phyloP scores from a whole-genome alignment of 2,888 invertebrate genomes.

The Lasioglossum oenotherae region DNA sequence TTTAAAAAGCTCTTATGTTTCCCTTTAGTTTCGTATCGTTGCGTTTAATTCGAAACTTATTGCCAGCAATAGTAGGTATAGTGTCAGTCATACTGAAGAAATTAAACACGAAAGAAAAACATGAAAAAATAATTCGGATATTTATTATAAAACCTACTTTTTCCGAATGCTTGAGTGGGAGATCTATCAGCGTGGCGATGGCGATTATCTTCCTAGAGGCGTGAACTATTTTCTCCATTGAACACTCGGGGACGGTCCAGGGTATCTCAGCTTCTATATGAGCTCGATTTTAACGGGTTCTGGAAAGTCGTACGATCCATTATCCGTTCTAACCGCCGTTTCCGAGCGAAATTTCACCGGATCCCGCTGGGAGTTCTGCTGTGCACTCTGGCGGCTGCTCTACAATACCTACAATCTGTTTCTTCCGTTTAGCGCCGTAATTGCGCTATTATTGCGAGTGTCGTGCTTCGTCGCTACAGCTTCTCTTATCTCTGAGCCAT shows the following conservation, averaged over 20 bases:
- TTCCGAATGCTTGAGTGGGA: background rate
- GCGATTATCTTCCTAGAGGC: conserved; percentile 34
- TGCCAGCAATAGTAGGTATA: no score
- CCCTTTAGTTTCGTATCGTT: no score
- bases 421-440: conserved; percentile 71
- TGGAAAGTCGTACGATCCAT: conserved; percentile 61
- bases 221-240: conserved; percentile 49
- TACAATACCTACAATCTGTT: conserved; percentile 70
- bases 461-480: conserved; percentile 28
- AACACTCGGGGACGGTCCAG: conserved; percentile 16
- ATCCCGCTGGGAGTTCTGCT: conserved; percentile 49
- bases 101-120: background rate
- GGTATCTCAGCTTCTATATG: conserved; percentile 12
- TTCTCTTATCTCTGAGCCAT: conserved; percentile 56
- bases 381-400: conserved; percentile 50
- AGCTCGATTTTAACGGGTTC: conserved; percentile 43
- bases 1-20: no score
- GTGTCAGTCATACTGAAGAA: no score
- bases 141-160: no score
- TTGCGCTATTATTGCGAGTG: conserved; percentile 71
- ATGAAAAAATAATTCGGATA: background rate
- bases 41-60: no score
- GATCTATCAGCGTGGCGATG: conserved; percentile 4
- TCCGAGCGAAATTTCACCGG: conserved; percentile 57
- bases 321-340: conserved; percentile 54